phyloP scores from a whole-genome alignment of 2,888 invertebrate species.

The Spodoptera picta region DNA sequence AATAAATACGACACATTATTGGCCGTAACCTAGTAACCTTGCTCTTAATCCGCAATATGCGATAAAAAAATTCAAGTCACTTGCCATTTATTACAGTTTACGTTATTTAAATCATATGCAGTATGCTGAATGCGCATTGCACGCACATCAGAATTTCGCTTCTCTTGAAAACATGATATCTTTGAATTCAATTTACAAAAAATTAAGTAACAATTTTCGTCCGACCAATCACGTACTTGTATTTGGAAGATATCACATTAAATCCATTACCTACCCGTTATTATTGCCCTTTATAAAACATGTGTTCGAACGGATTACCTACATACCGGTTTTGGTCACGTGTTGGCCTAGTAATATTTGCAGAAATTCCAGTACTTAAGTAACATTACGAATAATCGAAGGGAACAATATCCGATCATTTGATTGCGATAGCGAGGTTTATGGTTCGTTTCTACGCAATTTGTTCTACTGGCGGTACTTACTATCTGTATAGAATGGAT shows the following conservation, averaged over 20 bases:
- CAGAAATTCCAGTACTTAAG: conserved; percentile 31
- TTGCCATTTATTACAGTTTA: conserved; percentile 19
- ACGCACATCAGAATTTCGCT: too few species aligned
- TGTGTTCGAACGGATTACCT: not conserved
- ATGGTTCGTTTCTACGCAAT: conserved; percentile 32
- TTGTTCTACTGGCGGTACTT: not conserved
- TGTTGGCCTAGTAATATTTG: conserved; percentile 20
- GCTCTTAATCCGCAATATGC: conserved; percentile 68
- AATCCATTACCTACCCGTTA: not conserved
- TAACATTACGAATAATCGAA: conserved; percentile 38
- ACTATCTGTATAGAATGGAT: not conserved
- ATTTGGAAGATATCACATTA: too few species aligned
- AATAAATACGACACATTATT: conserved; percentile 34
- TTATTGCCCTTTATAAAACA: not conserved
- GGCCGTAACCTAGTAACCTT: conserved; percentile 76
- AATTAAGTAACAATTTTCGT: too few species aligned
- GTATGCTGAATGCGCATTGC: too few species aligned
- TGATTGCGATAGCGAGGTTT: conserved; percentile 54
- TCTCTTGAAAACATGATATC: too few species aligned
- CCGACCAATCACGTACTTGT: too few species aligned
- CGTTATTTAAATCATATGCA: too few species aligned
- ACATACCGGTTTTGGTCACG: conserved; percentile 1
- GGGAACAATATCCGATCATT: conserved; percentile 56
- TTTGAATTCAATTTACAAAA: too few species aligned
- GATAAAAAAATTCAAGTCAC: conserved; percentile 59